Evolutionary conservation across 1,140 invertebrate genomes (phyloP).

Genomic region (Drosophila ogumai): DNA sequence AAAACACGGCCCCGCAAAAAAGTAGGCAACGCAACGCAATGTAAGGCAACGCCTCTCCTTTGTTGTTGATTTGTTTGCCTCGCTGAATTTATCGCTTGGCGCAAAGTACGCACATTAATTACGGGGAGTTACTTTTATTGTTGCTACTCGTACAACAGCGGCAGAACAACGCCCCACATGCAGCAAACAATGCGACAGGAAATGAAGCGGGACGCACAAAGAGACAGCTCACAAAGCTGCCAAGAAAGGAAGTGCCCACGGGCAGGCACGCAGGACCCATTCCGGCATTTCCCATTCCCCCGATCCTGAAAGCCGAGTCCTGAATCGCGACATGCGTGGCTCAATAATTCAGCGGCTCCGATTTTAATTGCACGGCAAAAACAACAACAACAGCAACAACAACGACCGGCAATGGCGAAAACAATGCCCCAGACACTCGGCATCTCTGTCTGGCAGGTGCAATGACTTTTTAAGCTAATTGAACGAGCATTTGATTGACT

Average conservation of each 20-base stretch:
- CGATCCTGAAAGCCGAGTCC: conserved; percentile 7
- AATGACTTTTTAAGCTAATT: conserved; percentile 72
- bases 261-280: conserved; percentile 13
- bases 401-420: conserved; percentile 1
- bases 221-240: conserved; percentile 46
- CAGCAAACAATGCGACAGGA: conserved; percentile 80
- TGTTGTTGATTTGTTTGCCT: conserved; percentile 51
- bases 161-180: conserved; percentile 52
- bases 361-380: conserved; percentile 67
- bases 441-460: conserved; percentile 45
- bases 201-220: conserved; percentile 68
- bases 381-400: conserved; percentile 34
- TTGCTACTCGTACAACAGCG: conserved; percentile 42
- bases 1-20: conserved; percentile 54
- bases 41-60: conserved; percentile 34
- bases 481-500: conserved; percentile 67
- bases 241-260: conserved; percentile 58
- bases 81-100: conserved; percentile 74
- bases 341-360: conserved; percentile 70
- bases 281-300: neutral
- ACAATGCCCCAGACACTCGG: conserved; percentile 32
- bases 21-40: conserved; percentile 57
- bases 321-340: conserved; percentile 53
- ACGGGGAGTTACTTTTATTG: conserved; percentile 81
- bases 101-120: conserved; percentile 83